These are phyloP conservation scores for Callimorpha dominula DNA, from an alignment of 2,888 invertebrate genomes.

Conservation along the genomic window DNA sequence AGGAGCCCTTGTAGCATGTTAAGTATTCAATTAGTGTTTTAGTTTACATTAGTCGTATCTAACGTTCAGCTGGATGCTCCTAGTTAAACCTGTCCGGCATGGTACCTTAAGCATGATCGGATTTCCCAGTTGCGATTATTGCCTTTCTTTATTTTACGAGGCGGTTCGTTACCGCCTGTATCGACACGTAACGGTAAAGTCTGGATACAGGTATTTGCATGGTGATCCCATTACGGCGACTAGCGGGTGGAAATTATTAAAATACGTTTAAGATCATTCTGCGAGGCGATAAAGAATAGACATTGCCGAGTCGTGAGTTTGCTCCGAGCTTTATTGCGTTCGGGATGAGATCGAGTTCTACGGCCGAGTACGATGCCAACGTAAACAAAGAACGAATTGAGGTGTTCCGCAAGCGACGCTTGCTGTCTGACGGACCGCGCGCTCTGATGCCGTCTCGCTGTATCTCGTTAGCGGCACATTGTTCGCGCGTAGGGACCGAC, in stretches of 20 bases:
- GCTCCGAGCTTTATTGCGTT: constrained; percentile 83
- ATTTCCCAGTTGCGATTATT: constrained; percentile 81
- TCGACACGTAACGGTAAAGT: constrained; percentile 77
- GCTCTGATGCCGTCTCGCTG: constrained; percentile 44
- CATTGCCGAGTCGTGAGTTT: constrained; percentile 80
- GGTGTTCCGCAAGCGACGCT: constrained; percentile 67
- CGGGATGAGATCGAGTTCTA: constrained; percentile 74
- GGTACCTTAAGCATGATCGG: constrained; percentile 73
- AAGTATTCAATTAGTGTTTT: constrained; percentile 49
- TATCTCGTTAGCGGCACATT: constrained; percentile 75
- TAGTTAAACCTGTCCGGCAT: constrained; percentile 56
- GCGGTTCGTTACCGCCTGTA: constrained; percentile 76
- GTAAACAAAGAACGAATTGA: constrained; percentile 79
- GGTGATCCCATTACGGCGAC: constrained; percentile 79
- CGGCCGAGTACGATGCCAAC: constrained; percentile 69
- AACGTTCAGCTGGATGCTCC: constrained; percentile 58
- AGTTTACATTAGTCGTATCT: constrained; percentile 66
- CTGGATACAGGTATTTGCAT: constrained; percentile 80
- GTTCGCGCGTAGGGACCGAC: constrained; percentile 60
- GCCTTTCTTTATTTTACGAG: constrained; percentile 81
- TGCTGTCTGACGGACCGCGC: constrained; percentile 61
- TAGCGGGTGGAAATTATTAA: constrained; percentile 82
- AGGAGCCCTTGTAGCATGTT: constrained; percentile 52
- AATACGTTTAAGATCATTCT: constrained; percentile 82
- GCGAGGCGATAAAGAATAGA: constrained; percentile 80